Conservation (phyloP, 2,888 invertebrate genomes). For the Drosophila ustulata region DNA sequence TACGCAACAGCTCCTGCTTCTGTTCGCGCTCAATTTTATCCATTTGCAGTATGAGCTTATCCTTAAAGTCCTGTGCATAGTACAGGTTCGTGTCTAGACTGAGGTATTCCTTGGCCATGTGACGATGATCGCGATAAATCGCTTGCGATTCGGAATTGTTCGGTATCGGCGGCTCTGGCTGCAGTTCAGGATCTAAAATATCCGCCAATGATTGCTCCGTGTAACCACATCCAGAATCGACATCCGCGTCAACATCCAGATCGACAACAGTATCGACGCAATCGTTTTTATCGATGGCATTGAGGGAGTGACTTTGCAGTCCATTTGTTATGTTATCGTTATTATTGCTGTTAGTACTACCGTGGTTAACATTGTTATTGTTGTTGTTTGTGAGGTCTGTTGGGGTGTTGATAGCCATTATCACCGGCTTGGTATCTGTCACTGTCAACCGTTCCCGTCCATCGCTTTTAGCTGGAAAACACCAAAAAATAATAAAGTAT, state of each 20-base stretch:
- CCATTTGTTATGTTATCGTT: slow-evolving; percentile 46
- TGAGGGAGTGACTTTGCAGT: slow-evolving; percentile 43
- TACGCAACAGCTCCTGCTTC: slow-evolving; percentile 82
- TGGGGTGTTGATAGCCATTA: slow-evolving; percentile 59
- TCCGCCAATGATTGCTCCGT: slow-evolving; percentile 87
- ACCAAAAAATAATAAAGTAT: background rate
- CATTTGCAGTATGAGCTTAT: slow-evolving; percentile 88
- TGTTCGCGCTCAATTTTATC: slow-evolving; percentile 81
- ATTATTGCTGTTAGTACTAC: slow-evolving; percentile 33
- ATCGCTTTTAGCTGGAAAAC: slow-evolving; percentile 83
- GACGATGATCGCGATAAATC: slow-evolving; percentile 95
- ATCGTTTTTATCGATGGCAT: slow-evolving; percentile 36
- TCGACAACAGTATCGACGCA: slow-evolving; percentile 59
- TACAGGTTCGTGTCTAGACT: slow-evolving; percentile 95
- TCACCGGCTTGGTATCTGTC: slow-evolving; percentile 83
- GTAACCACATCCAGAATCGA: slow-evolving; percentile 57
- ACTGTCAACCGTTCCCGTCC: slow-evolving; percentile 84
- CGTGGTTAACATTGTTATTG: slow-evolving; percentile 39
- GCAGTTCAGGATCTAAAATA: slow-evolving; percentile 92
- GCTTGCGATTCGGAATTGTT: slow-evolving; percentile 91
- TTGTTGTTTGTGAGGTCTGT: slow-evolving; percentile 61
- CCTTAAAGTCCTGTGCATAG: slow-evolving; percentile 91
- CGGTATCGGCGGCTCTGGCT: slow-evolving; percentile 93
- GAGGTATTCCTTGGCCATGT: slow-evolving; percentile 94
- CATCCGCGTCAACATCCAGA: slow-evolving; percentile 72